These are phyloP conservation scores for Petrocephalus schoutedeni DNA, from an alignment of 2,797 vertebrate genomes.

Conservation along the genomic window DNA sequence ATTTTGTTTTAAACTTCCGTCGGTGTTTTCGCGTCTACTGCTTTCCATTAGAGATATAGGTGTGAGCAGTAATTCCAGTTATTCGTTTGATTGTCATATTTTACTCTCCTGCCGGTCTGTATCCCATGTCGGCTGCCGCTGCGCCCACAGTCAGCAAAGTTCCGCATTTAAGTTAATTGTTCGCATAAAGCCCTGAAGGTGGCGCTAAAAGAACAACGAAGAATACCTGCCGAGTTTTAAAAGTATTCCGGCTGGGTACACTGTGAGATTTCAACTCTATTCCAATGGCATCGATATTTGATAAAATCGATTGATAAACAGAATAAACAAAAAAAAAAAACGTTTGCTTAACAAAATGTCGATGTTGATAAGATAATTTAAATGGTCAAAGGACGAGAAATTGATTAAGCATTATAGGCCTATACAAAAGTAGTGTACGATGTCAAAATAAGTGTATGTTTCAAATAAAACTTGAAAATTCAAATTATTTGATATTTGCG, in stretches of 20 bases:
- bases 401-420: neutral
- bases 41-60: neutral
- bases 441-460: neutral
- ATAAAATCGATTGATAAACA: neutral
- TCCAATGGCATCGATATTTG: neutral
- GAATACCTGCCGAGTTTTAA: constrained; percentile 22
- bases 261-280: neutral
- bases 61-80: neutral
- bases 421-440: neutral
- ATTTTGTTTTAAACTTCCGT: neutral
- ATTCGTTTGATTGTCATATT: neutral
- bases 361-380: neutral
- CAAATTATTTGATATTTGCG: neutral
- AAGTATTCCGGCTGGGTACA: neutral
- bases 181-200: constrained; percentile 51
- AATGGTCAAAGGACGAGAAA: neutral
- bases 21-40: neutral
- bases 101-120: neutral
- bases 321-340: neutral
- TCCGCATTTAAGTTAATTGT: constrained; percentile 6
- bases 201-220: constrained; percentile 63
- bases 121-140: neutral
- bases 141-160: neutral
- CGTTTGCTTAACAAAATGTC: neutral
- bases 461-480: neutral